Base-by-base conservation (phyloP, 1,140 invertebrate genomes). In the Macrosteles quadrilineatus region DNA sequence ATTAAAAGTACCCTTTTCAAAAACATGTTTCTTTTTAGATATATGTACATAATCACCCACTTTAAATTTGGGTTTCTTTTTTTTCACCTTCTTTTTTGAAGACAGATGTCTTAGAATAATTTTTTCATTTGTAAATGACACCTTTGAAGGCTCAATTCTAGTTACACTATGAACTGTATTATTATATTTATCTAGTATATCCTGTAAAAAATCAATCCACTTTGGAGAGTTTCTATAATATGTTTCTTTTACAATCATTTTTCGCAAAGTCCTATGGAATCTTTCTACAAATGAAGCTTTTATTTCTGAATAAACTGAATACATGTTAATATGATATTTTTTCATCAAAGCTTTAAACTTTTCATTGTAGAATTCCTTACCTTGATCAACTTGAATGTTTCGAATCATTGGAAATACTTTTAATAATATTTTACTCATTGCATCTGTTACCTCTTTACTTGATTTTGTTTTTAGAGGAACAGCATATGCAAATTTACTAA, bases 231-330 rank as follows among this genome's bases (percentile, higher is more conserved):
- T n/a, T 40, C 73, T 57, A 59, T 74, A 55, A 59, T 76, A 80
- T 71, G 82, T 80, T 67, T 76, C 72, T 71, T 75, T 75, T 66
- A 66, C 82, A 72, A 83, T 76, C 62, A 57, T 72, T 9, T 63
- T 66, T 76, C 80, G 81, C 29, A 83, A 57, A 36, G 77, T 81
- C 50, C 78, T 67, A 76, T 80, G 79, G 30, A 80, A 80, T 40
- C 82, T 67, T 77, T 83, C 81, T 47, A 78, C 75, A 55, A 82
- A 74, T 1, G 75, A 67, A n/a, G 77, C 80, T 77, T 83, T 83
- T 21, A 74, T 73, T 14, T 75, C 71, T 50, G 68, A 77, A 71
- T 78, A 78, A 27, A 74, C 78, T 0, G 74, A 74, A 72, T 81
- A 81, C 71, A 79, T 76, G 64, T 77, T 76, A 30, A 82, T 77